A percentile compares a stretch with the other conserved stretches of the same genome.
Evolutionary conservation across 2,113 vertebrate genomes (phyloP).

Genomic region (Embiotoca jacksoni): DNA sequence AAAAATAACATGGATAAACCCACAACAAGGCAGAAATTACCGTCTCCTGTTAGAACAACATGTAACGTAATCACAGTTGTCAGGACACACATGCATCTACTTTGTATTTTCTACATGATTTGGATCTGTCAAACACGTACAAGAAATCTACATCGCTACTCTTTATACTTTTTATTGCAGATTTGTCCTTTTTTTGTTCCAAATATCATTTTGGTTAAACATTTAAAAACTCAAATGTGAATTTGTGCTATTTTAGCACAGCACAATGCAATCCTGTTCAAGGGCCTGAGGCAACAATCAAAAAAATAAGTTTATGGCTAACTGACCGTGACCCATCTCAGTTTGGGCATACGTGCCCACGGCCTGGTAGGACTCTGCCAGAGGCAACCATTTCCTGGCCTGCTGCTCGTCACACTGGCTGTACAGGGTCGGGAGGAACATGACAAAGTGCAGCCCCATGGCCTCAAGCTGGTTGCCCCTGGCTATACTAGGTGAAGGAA

Average conservation of each 20-base stretch:
- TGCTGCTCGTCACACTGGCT: constrained; percentile 89
- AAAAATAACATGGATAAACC: too few relatives aligned
- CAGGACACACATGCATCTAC: constrained; percentile 20
- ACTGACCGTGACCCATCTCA: constrained; percentile 98
- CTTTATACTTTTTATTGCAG: neutral
- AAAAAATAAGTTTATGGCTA: neutral
- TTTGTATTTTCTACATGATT: constrained; percentile 21
- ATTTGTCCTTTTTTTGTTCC: neutral
- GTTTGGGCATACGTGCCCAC: constrained; percentile 97
- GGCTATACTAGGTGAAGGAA: constrained; percentile 69
- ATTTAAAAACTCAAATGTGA: neutral
- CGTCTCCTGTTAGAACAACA: constrained; percentile 12
- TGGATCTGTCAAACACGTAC: constrained; percentile 80
- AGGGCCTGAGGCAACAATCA: constrained; percentile 6
- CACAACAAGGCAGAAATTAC: neutral
- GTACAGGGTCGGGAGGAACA: constrained; percentile 92
- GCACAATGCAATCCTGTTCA: neutral
- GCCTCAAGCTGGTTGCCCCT: constrained; percentile 72
- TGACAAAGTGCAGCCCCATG: constrained; percentile 88
- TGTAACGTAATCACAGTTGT: neutral
- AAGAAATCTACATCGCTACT: constrained; percentile 31
- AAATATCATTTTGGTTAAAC: neutral
- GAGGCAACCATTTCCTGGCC: constrained; percentile 90
- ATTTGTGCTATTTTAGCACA: neutral
- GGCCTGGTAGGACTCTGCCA: constrained; percentile 83